Evolutionary conservation across 2,888 invertebrate species (phyloP).

Genomic region (Aphodius sticticus): DNA sequence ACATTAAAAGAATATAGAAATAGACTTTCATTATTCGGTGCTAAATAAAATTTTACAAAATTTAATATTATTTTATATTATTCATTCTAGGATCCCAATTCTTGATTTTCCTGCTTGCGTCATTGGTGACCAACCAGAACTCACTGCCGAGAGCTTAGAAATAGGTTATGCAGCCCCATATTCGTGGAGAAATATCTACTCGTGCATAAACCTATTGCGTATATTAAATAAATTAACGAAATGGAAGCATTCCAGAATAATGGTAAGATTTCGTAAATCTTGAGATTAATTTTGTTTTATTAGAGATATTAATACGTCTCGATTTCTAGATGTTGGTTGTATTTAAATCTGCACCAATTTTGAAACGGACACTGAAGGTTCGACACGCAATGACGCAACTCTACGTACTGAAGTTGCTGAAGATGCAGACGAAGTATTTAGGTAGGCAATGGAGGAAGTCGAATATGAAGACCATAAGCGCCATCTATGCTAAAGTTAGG

Average conservation of each 20-base stretch:
- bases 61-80: background rate
- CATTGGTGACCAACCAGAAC: constrained; percentile 92
- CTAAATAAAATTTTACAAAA: too few species aligned
- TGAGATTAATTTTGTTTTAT: background rate
- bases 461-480: constrained; percentile 99
- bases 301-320: constrained; percentile 8
- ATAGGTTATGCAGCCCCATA: constrained; percentile 85
- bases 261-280: constrained; percentile 63
- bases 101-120: constrained; percentile 96
- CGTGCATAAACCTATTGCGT: constrained; percentile 94
- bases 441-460: constrained; percentile 99
- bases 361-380: constrained; percentile 95
- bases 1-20: too few species aligned
- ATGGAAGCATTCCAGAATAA: constrained; percentile 99
- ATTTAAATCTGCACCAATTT: constrained; percentile 98
- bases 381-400: constrained; percentile 97
- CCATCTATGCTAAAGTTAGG: constrained; percentile 96
- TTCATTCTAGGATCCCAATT: constrained; percentile 76
- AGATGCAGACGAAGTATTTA: constrained; percentile 99
- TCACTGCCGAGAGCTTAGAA: constrained; percentile 90
- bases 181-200: constrained; percentile 98
- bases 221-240: constrained; percentile 98
- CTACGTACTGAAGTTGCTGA: constrained; percentile 95
- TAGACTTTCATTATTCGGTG: too few species aligned
- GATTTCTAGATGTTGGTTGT: constrained; percentile 87